These are phyloP conservation scores for Neodiprion virginianus DNA, from an alignment of 1,140 invertebrate species.

Conservation along the genomic window DNA sequence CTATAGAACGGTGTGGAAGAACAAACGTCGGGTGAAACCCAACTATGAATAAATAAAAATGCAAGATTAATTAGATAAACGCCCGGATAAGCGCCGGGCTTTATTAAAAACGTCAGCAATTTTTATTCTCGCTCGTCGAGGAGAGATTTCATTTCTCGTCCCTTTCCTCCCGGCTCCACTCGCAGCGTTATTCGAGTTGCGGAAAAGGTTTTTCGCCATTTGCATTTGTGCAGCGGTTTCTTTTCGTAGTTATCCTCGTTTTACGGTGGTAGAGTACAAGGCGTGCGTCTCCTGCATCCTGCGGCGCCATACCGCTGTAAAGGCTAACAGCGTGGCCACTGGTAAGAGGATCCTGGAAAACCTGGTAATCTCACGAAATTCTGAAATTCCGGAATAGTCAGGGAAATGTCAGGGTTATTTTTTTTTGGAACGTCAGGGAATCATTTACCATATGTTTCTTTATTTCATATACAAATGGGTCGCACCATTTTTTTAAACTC, in stretches of 20 bases:
- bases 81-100: neutral
- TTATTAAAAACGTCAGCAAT: neutral
- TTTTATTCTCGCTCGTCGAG: neutral
- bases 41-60: too few relatives aligned
- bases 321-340: neutral
- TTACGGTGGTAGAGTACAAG: neutral
- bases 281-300: neutral
- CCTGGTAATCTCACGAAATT: too few relatives aligned
- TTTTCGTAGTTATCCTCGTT: neutral
- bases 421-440: too few relatives aligned
- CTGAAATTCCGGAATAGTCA: too few relatives aligned
- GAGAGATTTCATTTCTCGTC: neutral
- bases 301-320: neutral
- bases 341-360: too few relatives aligned
- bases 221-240: neutral
- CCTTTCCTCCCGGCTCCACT: neutral
- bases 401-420: too few relatives aligned
- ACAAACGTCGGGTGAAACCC: too few relatives aligned
- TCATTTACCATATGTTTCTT: too few relatives aligned
- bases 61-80: neutral
- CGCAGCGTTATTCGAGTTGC: neutral
- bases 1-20: too few relatives aligned
- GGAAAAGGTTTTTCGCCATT: neutral
- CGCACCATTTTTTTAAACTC: too few relatives aligned
- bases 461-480: too few relatives aligned